A percentile compares a stretch with the other conserved stretches of the same genome.
Conservation (phyloP, 2,888 invertebrate species). For the Leptothorax acervorum region DNA sequence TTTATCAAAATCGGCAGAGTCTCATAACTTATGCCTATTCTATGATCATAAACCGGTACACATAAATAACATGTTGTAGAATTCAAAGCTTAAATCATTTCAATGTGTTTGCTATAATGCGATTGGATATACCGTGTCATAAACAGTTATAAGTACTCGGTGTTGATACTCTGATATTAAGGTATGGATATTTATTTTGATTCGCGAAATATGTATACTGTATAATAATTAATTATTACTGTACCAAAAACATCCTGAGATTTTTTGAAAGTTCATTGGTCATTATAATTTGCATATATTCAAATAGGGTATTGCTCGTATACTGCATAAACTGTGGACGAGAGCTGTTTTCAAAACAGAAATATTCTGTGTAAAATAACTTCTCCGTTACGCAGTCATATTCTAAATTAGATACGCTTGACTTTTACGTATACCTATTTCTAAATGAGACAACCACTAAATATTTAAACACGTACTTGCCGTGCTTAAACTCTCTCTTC, state of each 20-base stretch:
- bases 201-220: neutral
- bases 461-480: neutral
- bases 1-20: slow-evolving; percentile 1
- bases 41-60: neutral
- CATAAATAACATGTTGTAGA: slow-evolving; percentile 17
- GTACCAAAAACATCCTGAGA: neutral
- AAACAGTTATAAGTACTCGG: slow-evolving; percentile 1
- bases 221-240: slow-evolving; percentile 17
- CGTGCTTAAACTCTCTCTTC: neutral
- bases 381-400: neutral
- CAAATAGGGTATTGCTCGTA: neutral
- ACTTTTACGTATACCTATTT: neutral
- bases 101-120: neutral
- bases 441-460: neutral
- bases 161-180: neutral
- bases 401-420: neutral
- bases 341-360: neutral
- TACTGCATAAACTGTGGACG: neutral
- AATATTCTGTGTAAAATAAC: neutral
- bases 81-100: slow-evolving; percentile 24
- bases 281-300: slow-evolving; percentile 22
- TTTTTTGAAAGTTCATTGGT: neutral
- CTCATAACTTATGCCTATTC: slow-evolving; percentile 6
- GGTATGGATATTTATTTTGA: neutral
- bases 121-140: neutral